These are phyloP conservation scores for Oeneis ivallda DNA, from an alignment of 2,888 invertebrate species.

Conservation along the genomic window DNA sequence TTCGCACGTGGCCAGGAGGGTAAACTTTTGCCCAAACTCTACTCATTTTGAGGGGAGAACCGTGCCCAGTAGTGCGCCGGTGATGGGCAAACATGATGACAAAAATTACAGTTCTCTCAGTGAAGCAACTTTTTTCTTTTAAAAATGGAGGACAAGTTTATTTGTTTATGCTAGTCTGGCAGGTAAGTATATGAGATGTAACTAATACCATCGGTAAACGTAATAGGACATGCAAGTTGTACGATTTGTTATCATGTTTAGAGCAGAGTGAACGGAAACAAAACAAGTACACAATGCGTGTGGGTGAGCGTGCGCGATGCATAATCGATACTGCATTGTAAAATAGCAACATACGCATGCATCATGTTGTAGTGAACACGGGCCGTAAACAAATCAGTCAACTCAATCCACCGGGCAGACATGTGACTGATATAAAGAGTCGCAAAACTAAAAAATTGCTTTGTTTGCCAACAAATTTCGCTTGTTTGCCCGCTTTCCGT, in stretches of 20 bases:
- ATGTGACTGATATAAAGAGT: constrained; percentile 70
- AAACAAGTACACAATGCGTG: constrained; percentile 31
- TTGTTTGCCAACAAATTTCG: constrained; percentile 68
- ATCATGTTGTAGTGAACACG: constrained; percentile 43
- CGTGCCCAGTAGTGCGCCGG: background rate
- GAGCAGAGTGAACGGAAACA: constrained; percentile 30
- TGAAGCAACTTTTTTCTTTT: background rate
- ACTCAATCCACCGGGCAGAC: constrained; percentile 57
- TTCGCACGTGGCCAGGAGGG: too few species aligned
- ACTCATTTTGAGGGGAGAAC: background rate
- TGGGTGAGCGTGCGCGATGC: constrained; percentile 28
- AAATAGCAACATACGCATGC: constrained; percentile 41
- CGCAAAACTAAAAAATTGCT: constrained; percentile 65
- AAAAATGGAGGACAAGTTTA: background rate
- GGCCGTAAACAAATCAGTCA: constrained; percentile 53
- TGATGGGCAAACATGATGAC: background rate
- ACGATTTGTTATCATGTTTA: constrained; percentile 28
- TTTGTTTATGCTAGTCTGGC: background rate
- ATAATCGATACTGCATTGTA: constrained; percentile 41
- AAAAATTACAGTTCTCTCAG: background rate
- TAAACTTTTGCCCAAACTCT: too few species aligned
- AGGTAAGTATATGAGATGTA: background rate
- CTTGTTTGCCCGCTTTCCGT: constrained; percentile 76
- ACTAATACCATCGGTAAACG: constrained; percentile 3
- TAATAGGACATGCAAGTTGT: constrained; percentile 18